A percentile compares a stretch with the other conserved stretches of the same genome.
phyloP scores from a whole-genome alignment of 2,888 invertebrate genomes.

The Epinotia nisella region DNA sequence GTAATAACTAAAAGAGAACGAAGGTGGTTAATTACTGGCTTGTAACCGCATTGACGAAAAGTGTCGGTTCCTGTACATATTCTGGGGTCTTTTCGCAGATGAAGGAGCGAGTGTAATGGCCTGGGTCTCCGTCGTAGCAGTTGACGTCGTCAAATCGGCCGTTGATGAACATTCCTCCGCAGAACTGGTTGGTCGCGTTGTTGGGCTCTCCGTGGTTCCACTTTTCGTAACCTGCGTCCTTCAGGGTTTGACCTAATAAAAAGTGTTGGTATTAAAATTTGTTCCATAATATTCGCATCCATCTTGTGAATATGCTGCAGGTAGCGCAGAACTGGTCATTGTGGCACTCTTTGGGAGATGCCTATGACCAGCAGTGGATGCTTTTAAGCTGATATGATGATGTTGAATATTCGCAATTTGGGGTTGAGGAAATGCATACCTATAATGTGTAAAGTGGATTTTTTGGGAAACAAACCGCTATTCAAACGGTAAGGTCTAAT shows the following conservation, averaged over 20 bases:
- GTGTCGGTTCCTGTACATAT: not conserved
- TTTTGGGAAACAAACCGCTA: too few species aligned
- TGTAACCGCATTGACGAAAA: not conserved
- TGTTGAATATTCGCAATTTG: too few species aligned
- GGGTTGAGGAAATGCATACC: too few species aligned
- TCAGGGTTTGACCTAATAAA: constrained; percentile 8
- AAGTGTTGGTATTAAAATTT: not conserved
- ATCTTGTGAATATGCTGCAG: too few species aligned
- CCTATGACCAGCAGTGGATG: too few species aligned
- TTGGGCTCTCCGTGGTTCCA: constrained; percentile 22
- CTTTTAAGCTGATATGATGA: too few species aligned
- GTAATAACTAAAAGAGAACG: not conserved
- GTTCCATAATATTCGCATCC: too few species aligned
- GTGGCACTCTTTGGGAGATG: too few species aligned
- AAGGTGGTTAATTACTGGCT: not conserved
- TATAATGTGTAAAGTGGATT: too few species aligned
- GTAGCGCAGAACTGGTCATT: too few species aligned
- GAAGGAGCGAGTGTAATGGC: constrained; percentile 8
- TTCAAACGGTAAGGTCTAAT: too few species aligned
- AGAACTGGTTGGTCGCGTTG: constrained; percentile 20
- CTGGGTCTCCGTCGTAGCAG: constrained; percentile 17
- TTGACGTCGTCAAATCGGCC: constrained; percentile 13
- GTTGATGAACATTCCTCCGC: constrained; percentile 20
- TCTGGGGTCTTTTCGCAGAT: constrained; percentile 7
- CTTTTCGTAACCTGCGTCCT: not conserved